phyloP scores from a whole-genome alignment of 2,113 vertebrate species.

The Athene noctua region DNA sequence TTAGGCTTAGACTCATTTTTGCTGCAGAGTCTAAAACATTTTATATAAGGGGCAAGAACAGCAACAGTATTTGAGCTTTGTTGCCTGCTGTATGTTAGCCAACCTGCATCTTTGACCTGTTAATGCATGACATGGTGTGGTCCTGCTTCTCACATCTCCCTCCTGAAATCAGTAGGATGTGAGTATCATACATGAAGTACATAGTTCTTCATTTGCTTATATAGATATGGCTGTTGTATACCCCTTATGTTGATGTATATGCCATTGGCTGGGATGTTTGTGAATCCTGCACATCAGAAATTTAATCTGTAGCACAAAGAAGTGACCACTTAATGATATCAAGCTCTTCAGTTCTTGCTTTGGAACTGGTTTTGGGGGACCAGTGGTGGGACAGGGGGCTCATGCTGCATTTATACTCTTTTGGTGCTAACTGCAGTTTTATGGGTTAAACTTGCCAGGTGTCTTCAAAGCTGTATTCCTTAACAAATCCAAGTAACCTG shows the following conservation, averaged over 20 bases:
- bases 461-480: slow-evolving; percentile 87
- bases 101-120: background rate
- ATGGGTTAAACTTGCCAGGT: slow-evolving; percentile 75
- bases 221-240: background rate
- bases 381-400: background rate
- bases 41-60: background rate
- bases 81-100: background rate
- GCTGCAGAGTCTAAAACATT: background rate
- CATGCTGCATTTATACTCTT: background rate
- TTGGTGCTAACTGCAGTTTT: background rate
- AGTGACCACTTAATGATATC: background rate
- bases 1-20: background rate
- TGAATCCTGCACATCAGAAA: background rate
- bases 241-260: background rate
- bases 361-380: background rate
- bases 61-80: background rate
- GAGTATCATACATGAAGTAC: background rate
- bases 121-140: background rate
- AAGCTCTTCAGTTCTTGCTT: background rate
- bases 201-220: background rate
- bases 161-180: background rate
- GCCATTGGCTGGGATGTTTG: background rate
- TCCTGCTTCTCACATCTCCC: background rate
- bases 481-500: slow-evolving; percentile 87
- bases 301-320: background rate